Evolutionary conservation across 1,140 invertebrate species (phyloP), one percentile per base, ranked within the genome.

Genomic region (Geopemphigus sp.): DNA sequence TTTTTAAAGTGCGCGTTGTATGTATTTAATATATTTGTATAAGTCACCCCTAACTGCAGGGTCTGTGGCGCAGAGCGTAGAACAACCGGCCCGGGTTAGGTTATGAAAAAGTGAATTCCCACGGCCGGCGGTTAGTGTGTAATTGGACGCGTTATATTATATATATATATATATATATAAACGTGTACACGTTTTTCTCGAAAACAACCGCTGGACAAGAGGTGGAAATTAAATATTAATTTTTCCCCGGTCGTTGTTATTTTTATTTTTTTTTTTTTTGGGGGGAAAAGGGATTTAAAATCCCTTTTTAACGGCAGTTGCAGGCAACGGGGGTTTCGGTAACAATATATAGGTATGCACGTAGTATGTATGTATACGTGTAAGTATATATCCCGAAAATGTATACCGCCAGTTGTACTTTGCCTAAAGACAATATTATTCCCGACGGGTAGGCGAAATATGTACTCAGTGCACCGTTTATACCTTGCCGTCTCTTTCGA

Each of bases 171-270:
- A 61, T n/a, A 26, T 29, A 61, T 61, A 5, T 11, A 11, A 45
- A 64, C 50, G 26, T 17, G 26, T 17, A 19, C 59, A 59, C 32
- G 72, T 59, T 59, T 73, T 59, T 76, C 72, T 76, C 72, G 72
- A 59, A 29, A 29, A 12, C 29, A 14, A 39, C n/a, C n/a, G 39
- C 5, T 17, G 53, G 53, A 74, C 54, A 59, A 59, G 72, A 39
- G 72, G 72, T 76, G 39, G 57, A 78, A 78, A 61, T 78, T 78
- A 47, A 78, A 78, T 61, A 78, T 78, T 78, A 78, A 78, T 78
- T 78, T 78, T 78, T 45, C 74, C 57, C 29, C 56, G 39, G 56
- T 57, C 74, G 32, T 78, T 78, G 74, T 78, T 47, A 50, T 78
- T 74, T 78, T 47, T 22, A 8, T 50, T 50, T 50, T 5, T 50